Percentiles rank a stretch among this genome's conserved stretches.
These are phyloP conservation scores for Drosophila subquinaria DNA, from an alignment of 2,888 invertebrate species.

Conservation along the genomic window DNA sequence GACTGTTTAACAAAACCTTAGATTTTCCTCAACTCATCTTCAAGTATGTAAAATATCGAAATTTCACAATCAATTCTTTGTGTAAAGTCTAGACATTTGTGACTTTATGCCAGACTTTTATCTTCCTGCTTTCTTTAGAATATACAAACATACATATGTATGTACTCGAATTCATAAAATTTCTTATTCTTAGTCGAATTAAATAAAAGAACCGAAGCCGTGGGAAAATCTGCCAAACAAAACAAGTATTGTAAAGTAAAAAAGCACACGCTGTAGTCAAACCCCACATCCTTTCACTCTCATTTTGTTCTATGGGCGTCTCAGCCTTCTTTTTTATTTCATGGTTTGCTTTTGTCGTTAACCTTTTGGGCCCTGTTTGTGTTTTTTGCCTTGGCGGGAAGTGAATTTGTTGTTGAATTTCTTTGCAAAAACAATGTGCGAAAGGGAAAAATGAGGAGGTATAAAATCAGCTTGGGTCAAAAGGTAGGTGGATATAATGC, in stretches of 20 bases:
- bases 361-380: slow-evolving; percentile 55
- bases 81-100: slow-evolving; percentile 23
- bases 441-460: slow-evolving; percentile 16
- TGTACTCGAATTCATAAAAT: neutral
- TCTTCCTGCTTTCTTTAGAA: slow-evolving; percentile 16
- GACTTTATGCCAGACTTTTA: slow-evolving; percentile 14
- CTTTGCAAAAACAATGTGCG: slow-evolving; percentile 48
- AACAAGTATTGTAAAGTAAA: slow-evolving; percentile 30
- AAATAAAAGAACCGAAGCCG: slow-evolving; percentile 7
- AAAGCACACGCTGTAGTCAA: slow-evolving; percentile 13
- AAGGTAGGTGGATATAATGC: slow-evolving; percentile 47
- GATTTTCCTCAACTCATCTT: neutral
- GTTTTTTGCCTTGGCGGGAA: slow-evolving; percentile 69
- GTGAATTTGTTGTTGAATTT: slow-evolving; percentile 66
- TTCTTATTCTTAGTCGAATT: slow-evolving; percentile 24
- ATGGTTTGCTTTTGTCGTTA: slow-evolving; percentile 63
- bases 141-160: neutral
- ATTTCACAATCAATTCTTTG: slow-evolving; percentile 11
- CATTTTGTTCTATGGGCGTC: slow-evolving; percentile 34
- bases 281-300: slow-evolving; percentile 48
- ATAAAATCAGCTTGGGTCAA: slow-evolving; percentile 42
- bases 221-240: slow-evolving; percentile 28
- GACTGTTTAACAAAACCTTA: neutral
- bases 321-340: slow-evolving; percentile 23
- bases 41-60: neutral